Conservation (phyloP, 2,113 vertebrate genomes). For the Phrynosoma platyrhinos region DNA sequence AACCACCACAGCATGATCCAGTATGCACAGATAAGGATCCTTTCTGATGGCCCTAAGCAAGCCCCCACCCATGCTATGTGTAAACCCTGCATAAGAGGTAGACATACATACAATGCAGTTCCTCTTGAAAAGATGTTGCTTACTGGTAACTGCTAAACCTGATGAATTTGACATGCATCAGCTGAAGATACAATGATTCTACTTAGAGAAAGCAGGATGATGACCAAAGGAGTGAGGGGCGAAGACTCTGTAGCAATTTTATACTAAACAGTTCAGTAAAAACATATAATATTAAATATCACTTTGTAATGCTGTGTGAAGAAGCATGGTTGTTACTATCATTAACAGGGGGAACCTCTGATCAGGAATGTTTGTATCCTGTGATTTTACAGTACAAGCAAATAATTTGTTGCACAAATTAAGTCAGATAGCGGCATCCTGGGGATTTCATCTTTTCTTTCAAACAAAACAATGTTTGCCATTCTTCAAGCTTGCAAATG, state of each 20-base stretch:
- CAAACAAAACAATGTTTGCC: too few species aligned
- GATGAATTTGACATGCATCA: not conserved
- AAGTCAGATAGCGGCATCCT: too few species aligned
- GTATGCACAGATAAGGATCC: not conserved
- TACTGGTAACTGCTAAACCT: not conserved
- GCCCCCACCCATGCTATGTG: too few species aligned
- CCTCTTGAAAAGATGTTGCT: too few species aligned
- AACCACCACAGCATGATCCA: not conserved
- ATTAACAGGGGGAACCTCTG: not conserved
- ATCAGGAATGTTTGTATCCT: not conserved
- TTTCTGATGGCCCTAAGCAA: too few species aligned
- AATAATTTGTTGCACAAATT: too few species aligned
- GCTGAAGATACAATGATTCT: not conserved
- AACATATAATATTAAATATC: not conserved
- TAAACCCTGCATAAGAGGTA: not conserved
- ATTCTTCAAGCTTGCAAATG: too few species aligned
- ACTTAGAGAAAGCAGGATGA: not conserved
- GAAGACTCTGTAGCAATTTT: too few species aligned
- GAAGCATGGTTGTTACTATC: too few species aligned
- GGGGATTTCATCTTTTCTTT: too few species aligned
- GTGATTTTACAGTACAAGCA: not conserved
- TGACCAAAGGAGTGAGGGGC: too few species aligned
- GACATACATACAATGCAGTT: not conserved
- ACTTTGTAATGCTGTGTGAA: not conserved
- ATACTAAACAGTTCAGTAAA: too few species aligned